Evolutionary conservation across 2,888 invertebrate genomes (phyloP), one percentile per base, ranked within the genome.

Genomic region (Lottia gigantea): DNA sequence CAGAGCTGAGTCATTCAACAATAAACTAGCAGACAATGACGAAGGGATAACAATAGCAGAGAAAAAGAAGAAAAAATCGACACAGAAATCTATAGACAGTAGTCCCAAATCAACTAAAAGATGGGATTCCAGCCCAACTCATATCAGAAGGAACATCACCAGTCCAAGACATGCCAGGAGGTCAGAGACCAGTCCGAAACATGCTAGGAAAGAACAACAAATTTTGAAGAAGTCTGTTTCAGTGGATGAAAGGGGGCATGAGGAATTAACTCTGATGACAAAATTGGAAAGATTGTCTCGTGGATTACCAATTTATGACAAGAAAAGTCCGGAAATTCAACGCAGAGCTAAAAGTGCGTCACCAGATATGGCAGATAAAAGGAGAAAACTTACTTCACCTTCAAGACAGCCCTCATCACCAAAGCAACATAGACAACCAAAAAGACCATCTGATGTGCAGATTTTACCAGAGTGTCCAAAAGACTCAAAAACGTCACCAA

Each of bases 301-400:
- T 55, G 55, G 55, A 55, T 14, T 55, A 23, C 55, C 55, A 19
- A 55, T 55, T 8, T 55, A 55, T 23, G 55, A 55, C 23, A 55
- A 55, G 55, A 55, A 55, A 55, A 55, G 55, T 55, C 55, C 55
- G 12, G 55, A 55, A 55, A 55, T 55, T 23, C 23, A 55, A 19
- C 19, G 55, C 19, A 55, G 55, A 55, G 55, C 55, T 19, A 55
- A 55, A 55, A 55, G 23, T 55, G 55, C 55, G 3, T 55, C 55
- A 12, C 55, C 55, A 11, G 55, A 23, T 3, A 55, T 55, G 55
- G 19, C 55, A 23, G 55, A 55, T 23, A 55, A 23, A 23, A 23
- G 55, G 14, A 2, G 23, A 2, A 14, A 23, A 55, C 55, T 23
- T 2, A 23, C 3, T 23, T 16, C 55, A 11, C 55, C 55, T 2